Evolutionary conservation across 2,888 invertebrate species (phyloP), one percentile per base, ranked within the genome.

Genomic region (Dasypogon diadema): DNA sequence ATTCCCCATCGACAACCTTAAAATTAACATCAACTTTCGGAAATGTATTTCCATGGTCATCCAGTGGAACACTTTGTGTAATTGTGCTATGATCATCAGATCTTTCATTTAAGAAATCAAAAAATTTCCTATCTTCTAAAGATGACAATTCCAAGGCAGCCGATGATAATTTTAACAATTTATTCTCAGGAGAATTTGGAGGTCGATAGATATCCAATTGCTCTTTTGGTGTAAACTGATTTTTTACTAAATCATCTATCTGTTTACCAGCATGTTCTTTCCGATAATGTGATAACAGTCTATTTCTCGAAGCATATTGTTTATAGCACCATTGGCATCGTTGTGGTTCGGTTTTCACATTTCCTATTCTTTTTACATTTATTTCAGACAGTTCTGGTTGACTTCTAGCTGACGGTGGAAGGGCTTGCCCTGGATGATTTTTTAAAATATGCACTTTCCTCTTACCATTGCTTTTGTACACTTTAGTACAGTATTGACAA

Each of bases 391-490:
- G 89, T 74, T 89, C 80, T 0, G 87, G 83, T 75, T 87, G 86
- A 51, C 83, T 84, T n/a, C 85, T 82, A 77, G 80, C 78, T 8
- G 81, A 79, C 12, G 80, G 90, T 89, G 55, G 90, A 88, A 82
- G 37, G 10, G 81, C 79, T 77, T 79, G 55, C 75, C 95, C 95
- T 0, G 96, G 95, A 87, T 96, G 96, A 83, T 93, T 92, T 82
- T 92, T 92, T 79, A 92, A 84, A 78, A 95, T 93, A 83, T 96
- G 96, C 1, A 90, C 89, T 84, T 95, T 94, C 22, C 95, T 88
- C 83, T 96, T 96, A 72, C 93, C 92, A 81, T 93, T 93, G 78
- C 94, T 93, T 84, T 93, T 93, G 85, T 96, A 96, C 54, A 92
- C 89, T 87, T 93, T 93, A 77, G 93, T 92, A 84, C 96, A 96